Evolutionary conservation across 1,140 invertebrate genomes (phyloP), one percentile per base, ranked within the genome.

Genomic region (Heliothis virescens): DNA sequence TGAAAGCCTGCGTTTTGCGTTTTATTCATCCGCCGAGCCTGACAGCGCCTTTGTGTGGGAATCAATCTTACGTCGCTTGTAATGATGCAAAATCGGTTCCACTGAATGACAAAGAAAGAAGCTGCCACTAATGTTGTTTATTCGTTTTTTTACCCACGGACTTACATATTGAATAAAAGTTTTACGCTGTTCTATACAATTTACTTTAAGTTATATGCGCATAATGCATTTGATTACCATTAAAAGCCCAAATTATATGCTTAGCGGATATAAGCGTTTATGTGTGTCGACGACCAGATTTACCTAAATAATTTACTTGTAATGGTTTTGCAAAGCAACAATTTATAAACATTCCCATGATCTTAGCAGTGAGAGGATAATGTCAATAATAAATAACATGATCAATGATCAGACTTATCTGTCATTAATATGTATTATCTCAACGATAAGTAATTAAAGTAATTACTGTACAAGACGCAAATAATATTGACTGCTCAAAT

Each of bases 11-110:
- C 84, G 83, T 85, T 81, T 88, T 84, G 88, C 89, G 84, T 90
- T 91, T 89, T 87, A 91, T 91, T 91, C 90, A 84, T 83, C 79
- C 81, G 63, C 82, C 59, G 82, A 87, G 81, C 86, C 89, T 92
- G 93, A 93, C 93, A 90, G 88, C 63, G 72, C 85, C 85, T 90
- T 94, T 94, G 92, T 94, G 75, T 81, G 78, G 79, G 89, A 93
- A 93, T 93, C 92, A 93, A 94, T 94, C 89, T 93, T 87, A 86
- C 83, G 86, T 86, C 87, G 83, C 87, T 85, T 87, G 86, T 92
- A 91, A 92, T 91, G 90, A 92, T 86, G 90, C 88, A 81, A 85
- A 94, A 92, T 94, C 91, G 78, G 91, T 93, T 94, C 90, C 92
- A 91, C 82, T 87, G 80, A 82, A 79, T 86, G 84, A 89, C 87